Conservation (phyloP, 2,797 vertebrate genomes). For the Setipinna tenuifilis region DNA sequence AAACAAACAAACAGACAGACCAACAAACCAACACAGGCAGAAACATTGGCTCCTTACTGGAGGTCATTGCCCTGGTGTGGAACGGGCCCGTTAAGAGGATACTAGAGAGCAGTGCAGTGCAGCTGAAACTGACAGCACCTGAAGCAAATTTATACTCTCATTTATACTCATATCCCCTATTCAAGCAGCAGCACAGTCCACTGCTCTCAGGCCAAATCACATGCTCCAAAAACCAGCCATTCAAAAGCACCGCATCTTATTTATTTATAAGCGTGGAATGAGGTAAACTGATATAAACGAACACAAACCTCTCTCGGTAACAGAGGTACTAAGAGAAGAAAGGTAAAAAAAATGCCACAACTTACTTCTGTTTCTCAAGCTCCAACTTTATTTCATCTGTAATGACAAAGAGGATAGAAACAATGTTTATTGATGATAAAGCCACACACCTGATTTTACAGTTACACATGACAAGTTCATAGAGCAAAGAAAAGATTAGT, state of each 20-base stretch:
- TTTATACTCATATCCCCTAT: neutral
- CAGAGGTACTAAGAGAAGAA: neutral
- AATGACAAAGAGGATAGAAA: conserved; percentile 48
- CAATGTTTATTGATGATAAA: neutral
- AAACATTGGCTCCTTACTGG: too few relatives aligned
- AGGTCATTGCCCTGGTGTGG: neutral
- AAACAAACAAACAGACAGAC: too few relatives aligned
- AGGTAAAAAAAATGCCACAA: conserved; percentile 36
- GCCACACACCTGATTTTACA: neutral
- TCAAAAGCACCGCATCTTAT: neutral
- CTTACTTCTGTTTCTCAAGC: conserved; percentile 93
- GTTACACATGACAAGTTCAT: neutral
- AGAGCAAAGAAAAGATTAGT: neutral
- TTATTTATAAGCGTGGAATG: neutral
- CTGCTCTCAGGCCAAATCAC: neutral
- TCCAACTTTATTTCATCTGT: conserved; percentile 97
- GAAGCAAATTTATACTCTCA: neutral
- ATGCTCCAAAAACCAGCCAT: conserved; percentile 10
- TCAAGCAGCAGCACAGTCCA: neutral
- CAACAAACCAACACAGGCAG: too few relatives aligned
- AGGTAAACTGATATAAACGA: neutral
- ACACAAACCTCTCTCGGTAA: neutral
- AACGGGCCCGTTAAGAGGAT: neutral
- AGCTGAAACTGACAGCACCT: neutral
- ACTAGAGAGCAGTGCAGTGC: neutral